Conservation (phyloP, 2,888 invertebrate species). For the Clusia tigrina region DNA sequence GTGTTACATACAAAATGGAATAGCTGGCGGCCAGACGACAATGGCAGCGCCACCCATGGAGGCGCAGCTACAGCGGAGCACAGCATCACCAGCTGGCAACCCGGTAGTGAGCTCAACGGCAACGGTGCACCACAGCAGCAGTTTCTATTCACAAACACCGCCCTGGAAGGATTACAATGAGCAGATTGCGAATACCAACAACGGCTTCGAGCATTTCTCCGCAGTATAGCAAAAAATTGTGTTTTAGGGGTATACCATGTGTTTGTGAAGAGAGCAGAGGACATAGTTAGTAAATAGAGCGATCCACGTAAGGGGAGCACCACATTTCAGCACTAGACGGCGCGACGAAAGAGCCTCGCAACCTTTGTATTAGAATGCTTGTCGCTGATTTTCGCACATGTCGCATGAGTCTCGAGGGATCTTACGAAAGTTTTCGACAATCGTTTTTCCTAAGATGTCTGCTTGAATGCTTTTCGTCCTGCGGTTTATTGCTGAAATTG, state of each 20-base stretch:
- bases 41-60: conserved; percentile 22
- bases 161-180: conserved; percentile 64
- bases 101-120: conserved; percentile 17
- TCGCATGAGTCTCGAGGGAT: too few relatives aligned
- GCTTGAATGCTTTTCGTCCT: not conserved
- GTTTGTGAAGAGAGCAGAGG: too few relatives aligned
- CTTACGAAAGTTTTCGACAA: conserved; percentile 21
- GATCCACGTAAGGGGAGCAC: not conserved
- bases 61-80: conserved; percentile 29
- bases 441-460: conserved; percentile 12
- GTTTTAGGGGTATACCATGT: conserved; percentile 37
- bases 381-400: too few relatives aligned
- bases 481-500: conserved; percentile 2
- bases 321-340: conserved; percentile 17
- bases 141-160: conserved; percentile 63
- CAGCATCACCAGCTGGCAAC: conserved; percentile 29
- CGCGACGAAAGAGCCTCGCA: too few relatives aligned
- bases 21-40: conserved; percentile 19
- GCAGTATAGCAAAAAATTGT: conserved; percentile 47
- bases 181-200: conserved; percentile 48
- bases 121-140: conserved; percentile 59
- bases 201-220: conserved; percentile 45
- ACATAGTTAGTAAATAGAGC: conserved; percentile 1
- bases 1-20: conserved; percentile 16
- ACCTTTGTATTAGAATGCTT: too few relatives aligned